Conservation (phyloP, 2,888 invertebrate genomes). For the Trissoscelio sp. region DNA sequence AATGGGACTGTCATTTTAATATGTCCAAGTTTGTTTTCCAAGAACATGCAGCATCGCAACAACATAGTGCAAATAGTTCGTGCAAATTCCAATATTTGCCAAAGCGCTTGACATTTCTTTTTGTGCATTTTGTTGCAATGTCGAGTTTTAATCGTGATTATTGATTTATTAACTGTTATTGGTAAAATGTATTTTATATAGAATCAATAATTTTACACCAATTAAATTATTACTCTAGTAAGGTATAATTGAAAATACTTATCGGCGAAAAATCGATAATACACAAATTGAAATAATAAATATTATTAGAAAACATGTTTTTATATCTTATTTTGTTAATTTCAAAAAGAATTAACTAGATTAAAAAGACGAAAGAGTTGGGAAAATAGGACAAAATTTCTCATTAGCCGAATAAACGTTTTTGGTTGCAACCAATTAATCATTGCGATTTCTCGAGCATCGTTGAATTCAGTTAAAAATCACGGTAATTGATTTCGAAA, state of each 20-base stretch:
- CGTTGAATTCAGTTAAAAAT: constrained; percentile 44
- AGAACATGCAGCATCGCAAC: background rate
- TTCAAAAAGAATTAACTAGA: no score
- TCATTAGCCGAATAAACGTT: constrained; percentile 24
- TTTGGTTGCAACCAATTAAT: constrained; percentile 17
- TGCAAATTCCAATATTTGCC: constrained; percentile 21
- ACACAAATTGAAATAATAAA: no score
- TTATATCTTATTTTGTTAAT: no score
- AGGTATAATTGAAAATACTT: no score
- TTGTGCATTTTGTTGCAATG: background rate
- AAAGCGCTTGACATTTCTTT: constrained; percentile 9
- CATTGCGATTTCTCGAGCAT: constrained; percentile 32
- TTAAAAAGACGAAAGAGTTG: no score
- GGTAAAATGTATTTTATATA: background rate
- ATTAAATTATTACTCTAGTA: no score
- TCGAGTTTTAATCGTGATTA: constrained; percentile 16
- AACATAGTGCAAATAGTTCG: background rate
- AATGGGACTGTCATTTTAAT: background rate
- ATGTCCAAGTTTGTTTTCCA: background rate
- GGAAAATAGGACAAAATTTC: no score
- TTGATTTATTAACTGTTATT: constrained; percentile 21
- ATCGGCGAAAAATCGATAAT: no score
- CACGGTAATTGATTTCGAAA: constrained; percentile 49
- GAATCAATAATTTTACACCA: no score
- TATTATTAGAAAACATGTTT: no score